Percentiles rank a stretch among this genome's conserved stretches.
Evolutionary conservation across 2,797 vertebrate species (phyloP).

Genomic region (Trachurus trachurus): DNA sequence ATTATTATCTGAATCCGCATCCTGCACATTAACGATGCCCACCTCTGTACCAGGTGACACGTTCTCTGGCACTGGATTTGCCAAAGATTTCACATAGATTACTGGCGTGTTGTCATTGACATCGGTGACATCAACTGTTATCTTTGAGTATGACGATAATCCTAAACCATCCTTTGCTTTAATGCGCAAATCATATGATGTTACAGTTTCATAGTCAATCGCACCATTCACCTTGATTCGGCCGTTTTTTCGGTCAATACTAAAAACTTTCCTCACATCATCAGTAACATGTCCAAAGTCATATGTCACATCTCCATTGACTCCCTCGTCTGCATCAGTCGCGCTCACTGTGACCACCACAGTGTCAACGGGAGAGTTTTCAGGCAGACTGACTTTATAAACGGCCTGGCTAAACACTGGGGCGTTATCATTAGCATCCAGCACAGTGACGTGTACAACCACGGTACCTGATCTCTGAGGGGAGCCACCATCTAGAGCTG

Average conservation of each 20-base stretch:
- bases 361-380: slow-evolving; percentile 64
- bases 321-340: slow-evolving; percentile 61
- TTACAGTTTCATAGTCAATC: slow-evolving; percentile 75
- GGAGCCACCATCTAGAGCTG: slow-evolving; percentile 70
- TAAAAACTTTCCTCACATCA: slow-evolving; percentile 49
- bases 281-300: slow-evolving; percentile 74
- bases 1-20: slow-evolving; percentile 45
- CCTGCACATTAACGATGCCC: slow-evolving; percentile 74
- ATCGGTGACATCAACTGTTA: slow-evolving; percentile 82
- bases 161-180: slow-evolving; percentile 85
- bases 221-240: no score
- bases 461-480: slow-evolving; percentile 70
- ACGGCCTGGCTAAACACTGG: slow-evolving; percentile 56
- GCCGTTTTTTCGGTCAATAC: no score
- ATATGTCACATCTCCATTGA: slow-evolving; percentile 83
- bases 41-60: slow-evolving; percentile 61
- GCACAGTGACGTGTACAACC: slow-evolving; percentile 64
- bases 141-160: slow-evolving; percentile 68
- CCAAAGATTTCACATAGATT: slow-evolving; percentile 81
- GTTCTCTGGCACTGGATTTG: slow-evolving; percentile 64
- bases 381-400: slow-evolving; percentile 66
- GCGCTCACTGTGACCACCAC: slow-evolving; percentile 64
- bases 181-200: slow-evolving; percentile 78
- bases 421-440: slow-evolving; percentile 61
- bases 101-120: slow-evolving; percentile 88